Conservation (phyloP, 2,113 vertebrate genomes). For the Actinemys pallida region DNA sequence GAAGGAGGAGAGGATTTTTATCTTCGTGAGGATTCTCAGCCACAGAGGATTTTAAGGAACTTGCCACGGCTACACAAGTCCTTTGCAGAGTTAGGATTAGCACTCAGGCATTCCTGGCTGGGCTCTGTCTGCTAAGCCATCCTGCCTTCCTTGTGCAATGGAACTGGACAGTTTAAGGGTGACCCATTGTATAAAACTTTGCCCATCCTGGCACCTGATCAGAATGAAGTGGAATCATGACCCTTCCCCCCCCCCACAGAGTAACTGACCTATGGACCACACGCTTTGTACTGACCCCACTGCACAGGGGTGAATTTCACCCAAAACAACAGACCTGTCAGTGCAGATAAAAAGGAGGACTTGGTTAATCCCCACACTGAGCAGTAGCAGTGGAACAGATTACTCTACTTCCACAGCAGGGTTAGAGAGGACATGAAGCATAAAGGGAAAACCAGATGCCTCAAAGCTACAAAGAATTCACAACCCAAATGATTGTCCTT, state of each 20-base stretch:
- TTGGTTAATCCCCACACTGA: neutral
- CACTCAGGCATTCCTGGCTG: accelerated
- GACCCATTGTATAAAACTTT: neutral
- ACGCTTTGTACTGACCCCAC: neutral
- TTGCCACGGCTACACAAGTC: neutral
- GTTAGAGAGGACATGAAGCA: neutral
- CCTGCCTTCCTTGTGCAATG: accelerated
- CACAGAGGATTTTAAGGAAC: neutral
- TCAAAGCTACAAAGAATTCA: neutral
- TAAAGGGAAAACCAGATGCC: neutral
- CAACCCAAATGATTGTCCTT: neutral
- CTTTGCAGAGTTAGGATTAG: neutral
- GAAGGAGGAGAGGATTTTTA: constrained; percentile 27
- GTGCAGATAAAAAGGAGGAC: neutral
- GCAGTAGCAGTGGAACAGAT: neutral
- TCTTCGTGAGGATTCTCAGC: accelerated
- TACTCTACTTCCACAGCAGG: neutral
- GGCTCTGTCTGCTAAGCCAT: neutral
- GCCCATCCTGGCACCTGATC: neutral
- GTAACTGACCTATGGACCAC: neutral
- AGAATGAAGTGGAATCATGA: accelerated
- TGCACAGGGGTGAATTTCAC: neutral
- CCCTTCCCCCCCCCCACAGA: neutral
- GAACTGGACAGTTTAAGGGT: neutral
- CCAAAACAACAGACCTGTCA: neutral